Evolutionary conservation across 2,113 vertebrate species (phyloP).

Genomic region (Rhinichthys klamathensis): DNA sequence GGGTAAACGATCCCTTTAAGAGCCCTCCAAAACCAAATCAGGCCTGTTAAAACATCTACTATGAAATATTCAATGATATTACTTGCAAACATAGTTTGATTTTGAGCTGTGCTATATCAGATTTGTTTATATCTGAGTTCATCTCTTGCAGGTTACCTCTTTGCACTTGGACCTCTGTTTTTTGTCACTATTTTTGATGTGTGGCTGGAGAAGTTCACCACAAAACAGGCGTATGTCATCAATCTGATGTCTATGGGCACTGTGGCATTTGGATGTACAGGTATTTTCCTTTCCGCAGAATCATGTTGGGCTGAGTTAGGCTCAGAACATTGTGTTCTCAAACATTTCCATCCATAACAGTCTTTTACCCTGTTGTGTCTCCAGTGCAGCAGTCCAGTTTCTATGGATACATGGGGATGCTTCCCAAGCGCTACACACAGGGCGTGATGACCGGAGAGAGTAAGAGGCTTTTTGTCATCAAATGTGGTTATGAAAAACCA

Average conservation of each 20-base stretch:
- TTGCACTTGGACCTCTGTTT: constrained; percentile 90
- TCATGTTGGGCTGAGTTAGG: neutral
- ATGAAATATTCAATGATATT: neutral
- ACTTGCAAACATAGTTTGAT: neutral
- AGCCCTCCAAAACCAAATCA: neutral
- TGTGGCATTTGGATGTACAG: constrained; percentile 97
- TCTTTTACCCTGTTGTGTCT: constrained; percentile 21
- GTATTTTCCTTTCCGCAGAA: constrained; percentile 71
- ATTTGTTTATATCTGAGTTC: neutral
- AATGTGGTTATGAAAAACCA: neutral
- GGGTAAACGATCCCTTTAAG: neutral
- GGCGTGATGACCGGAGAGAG: constrained; percentile 99
- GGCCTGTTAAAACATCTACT: neutral
- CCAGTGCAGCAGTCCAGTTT: constrained; percentile 99
- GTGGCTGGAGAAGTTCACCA: constrained; percentile 92
- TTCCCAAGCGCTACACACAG: constrained; percentile 97
- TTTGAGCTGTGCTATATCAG: neutral
- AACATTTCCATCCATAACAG: neutral
- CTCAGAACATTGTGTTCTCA: constrained; percentile 1
- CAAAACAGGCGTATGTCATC: constrained; percentile 85
- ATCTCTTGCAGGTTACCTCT: constrained; percentile 85
- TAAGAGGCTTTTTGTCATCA: constrained; percentile 74
- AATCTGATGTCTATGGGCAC: constrained; percentile 92
- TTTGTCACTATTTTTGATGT: constrained; percentile 94
- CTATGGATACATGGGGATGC: constrained; percentile 98